Base-by-base conservation (phyloP, 2,888 invertebrate genomes). In the Hypercompe scribonia region DNA sequence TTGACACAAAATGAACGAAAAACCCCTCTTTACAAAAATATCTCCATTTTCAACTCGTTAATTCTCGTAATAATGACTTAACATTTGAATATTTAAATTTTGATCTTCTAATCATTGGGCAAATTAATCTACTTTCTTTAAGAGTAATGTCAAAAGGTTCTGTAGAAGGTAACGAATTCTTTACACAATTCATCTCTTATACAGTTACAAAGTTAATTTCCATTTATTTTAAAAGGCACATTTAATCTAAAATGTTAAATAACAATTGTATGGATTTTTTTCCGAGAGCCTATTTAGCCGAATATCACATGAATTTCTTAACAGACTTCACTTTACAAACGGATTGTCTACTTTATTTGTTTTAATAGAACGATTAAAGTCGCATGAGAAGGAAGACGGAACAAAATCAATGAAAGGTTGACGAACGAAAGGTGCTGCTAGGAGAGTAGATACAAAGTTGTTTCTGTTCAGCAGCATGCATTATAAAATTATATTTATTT, bases 391-490 rank as follows among this genome's bases (percentile, higher is more conserved):
- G 65, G 42, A 65, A 70, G 65, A 68, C 74, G 78, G 77, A 81
- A 81, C 84, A 80, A 87, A 87, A 88, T 88, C 88, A 84, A 88
- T 88, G 84, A 84, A 79, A 85, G 86, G 86, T 86, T 86, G 87
- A 86, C 83, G 87, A 87, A 87, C 88, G 84, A 74, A 75, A 84
- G 83, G 84, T 85, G 86, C 80, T 78, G 77, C 73, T 75, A 72
- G 81, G 80, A 78, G 80, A 84, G 78, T 78, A n/a, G n/a, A n/a
- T n/a, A 79, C 81, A 75, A 70, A 79, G 81, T 82, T 79, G 77
- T 76, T 79, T 82, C 78, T 73, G 65, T 80, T 83, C 75, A 75
- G 75, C 77, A 34, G 71, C 71, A 78, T 77, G 73, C 70, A 79
- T 81, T 73, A 75, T 76, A 78, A 64, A 39, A 58, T 61, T 7